These are phyloP conservation scores for Anastrepha ludens DNA, from an alignment of 1,140 invertebrate species.

Conservation along the genomic window DNA sequence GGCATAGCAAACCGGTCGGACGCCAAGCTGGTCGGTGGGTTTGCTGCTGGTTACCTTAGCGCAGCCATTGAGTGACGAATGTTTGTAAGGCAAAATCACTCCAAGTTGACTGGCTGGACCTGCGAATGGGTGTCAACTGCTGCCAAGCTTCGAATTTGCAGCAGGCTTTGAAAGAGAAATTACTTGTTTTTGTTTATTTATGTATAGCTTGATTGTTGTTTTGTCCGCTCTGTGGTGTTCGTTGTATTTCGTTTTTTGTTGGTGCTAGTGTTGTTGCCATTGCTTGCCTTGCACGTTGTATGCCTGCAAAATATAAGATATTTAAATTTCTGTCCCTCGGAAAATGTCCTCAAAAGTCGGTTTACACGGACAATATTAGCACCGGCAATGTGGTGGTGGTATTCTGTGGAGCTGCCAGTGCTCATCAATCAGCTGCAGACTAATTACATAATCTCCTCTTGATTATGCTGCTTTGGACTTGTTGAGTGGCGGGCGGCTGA, in stretches of 20 bases:
- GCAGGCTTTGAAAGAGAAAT: not conserved
- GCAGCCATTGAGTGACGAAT: not conserved
- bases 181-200: slow-evolving; percentile 49
- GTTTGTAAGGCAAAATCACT: not conserved
- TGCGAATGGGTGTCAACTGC: slow-evolving; percentile 37
- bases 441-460: slow-evolving; percentile 74
- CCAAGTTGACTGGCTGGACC: not conserved
- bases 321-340: slow-evolving; percentile 32
- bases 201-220: slow-evolving; percentile 42
- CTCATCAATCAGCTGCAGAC: slow-evolving; percentile 74
- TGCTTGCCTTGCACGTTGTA: not conserved
- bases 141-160: not conserved
- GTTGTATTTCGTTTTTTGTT: not conserved
- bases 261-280: not conserved
- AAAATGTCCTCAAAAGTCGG: slow-evolving; percentile 16
- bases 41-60: not conserved
- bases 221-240: not conserved
- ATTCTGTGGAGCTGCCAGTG: slow-evolving; percentile 58
- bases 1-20: not conserved
- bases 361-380: not conserved
- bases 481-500: slow-evolving; percentile 46
- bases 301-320: slow-evolving; percentile 47
- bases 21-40: not conserved
- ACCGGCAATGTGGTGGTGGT: slow-evolving; percentile 60
- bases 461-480: slow-evolving; percentile 66